Percentiles rank a stretch among this genome's conserved stretches.
phyloP scores from a whole-genome alignment of 2,113 vertebrate genomes.

The Triplophysa tibetana region DNA sequence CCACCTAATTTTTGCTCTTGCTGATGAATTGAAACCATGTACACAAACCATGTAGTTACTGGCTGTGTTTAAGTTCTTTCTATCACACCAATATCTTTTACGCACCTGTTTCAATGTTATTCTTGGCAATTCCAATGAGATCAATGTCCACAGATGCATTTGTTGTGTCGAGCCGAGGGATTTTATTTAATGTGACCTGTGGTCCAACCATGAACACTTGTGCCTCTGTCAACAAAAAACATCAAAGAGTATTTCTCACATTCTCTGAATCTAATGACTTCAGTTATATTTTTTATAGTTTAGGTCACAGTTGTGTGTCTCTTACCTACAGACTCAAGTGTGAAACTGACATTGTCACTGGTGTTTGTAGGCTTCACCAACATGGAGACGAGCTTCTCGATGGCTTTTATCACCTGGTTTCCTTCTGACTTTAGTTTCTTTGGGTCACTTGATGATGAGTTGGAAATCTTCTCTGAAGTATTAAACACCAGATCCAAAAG shows the following conservation, averaged over 20 bases:
- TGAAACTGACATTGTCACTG: not conserved
- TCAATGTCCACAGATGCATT: constrained; percentile 36
- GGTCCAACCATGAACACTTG: constrained; percentile 20
- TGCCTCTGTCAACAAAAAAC: not conserved
- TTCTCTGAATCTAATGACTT: not conserved
- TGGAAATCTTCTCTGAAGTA: not conserved
- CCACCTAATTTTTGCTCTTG: too few relatives aligned
- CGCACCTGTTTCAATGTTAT: not conserved
- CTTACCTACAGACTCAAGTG: not conserved
- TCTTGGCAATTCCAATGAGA: constrained; percentile 18
- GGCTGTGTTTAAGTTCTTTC: not conserved
- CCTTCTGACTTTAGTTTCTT: not conserved
- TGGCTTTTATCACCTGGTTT: not conserved
- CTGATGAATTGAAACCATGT: too few relatives aligned
- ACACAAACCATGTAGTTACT: too few relatives aligned
- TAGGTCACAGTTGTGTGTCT: not conserved
- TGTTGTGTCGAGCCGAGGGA: not conserved
- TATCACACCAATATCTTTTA: not conserved
- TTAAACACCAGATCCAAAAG: not conserved
- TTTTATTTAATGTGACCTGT: not conserved
- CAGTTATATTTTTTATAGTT: not conserved
- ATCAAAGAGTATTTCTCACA: not conserved
- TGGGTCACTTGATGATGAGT: not conserved
- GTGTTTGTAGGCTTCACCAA: not conserved
- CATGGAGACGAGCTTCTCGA: constrained; percentile 12